phyloP scores from a whole-genome alignment of 35 echinoderm and acorn worm genomes.

The Eucidaris tribuloides region DNA sequence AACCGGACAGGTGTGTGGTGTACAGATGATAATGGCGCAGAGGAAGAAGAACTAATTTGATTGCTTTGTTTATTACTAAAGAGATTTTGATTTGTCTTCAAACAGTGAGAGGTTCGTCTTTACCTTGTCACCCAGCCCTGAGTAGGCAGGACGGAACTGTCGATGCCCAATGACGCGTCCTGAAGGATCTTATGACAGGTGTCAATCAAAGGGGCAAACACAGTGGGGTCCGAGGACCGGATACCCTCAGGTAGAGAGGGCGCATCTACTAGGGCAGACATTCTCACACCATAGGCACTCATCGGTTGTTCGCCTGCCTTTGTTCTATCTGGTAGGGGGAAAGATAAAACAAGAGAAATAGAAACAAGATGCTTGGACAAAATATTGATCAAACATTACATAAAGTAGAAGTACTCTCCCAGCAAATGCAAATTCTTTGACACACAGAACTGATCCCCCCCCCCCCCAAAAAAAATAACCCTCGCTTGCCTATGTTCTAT shows the following conservation, averaged over 20 bases:
- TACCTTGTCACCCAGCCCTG: conserved; percentile 70
- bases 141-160: conserved; percentile 9
- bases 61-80: background rate
- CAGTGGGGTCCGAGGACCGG: conserved; percentile 18
- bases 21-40: too few relatives aligned
- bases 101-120: background rate
- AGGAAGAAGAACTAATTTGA: too few relatives aligned
- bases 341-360: too few relatives aligned
- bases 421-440: too few relatives aligned
- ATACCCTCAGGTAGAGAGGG: background rate
- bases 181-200: conserved; percentile 49
- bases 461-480: too few relatives aligned
- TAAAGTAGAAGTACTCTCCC: too few relatives aligned
- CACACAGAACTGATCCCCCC: too few relatives aligned
- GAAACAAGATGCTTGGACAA: too few relatives aligned
- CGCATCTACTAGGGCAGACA: conserved; percentile 37
- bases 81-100: background rate
- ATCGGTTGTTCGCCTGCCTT: conserved; percentile 49
- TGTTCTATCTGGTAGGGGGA: conserved; percentile 27
- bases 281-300: conserved; percentile 52
- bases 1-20: too few relatives aligned
- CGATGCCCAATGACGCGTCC: conserved; percentile 50
- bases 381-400: too few relatives aligned
- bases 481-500: too few relatives aligned
- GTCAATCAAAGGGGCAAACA: conserved; percentile 52